Evolutionary conservation across 2,113 vertebrate genomes (phyloP).

Genomic region (Psittacula cyanocephala): DNA sequence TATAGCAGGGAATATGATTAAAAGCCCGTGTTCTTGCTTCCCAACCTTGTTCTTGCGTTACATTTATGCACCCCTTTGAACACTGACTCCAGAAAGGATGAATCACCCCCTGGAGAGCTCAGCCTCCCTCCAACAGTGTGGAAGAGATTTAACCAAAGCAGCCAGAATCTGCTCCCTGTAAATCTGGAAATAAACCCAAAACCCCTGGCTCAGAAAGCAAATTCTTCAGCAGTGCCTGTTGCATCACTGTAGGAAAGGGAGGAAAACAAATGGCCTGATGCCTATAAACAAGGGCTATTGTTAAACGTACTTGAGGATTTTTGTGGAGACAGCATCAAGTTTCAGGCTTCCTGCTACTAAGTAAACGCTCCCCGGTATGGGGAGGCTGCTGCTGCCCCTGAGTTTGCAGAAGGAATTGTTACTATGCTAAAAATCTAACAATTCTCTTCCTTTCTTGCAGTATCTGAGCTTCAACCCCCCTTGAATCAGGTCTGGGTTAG

Average conservation of each 20-base stretch:
- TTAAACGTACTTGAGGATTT: constrained; percentile 9
- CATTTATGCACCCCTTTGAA: background rate
- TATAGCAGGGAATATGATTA: background rate
- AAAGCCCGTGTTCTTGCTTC: background rate
- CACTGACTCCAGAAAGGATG: background rate
- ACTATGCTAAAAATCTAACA: constrained; percentile 22
- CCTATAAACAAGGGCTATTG: constrained; percentile 15
- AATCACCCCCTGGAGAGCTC: background rate
- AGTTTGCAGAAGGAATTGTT: background rate
- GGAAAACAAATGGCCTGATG: background rate
- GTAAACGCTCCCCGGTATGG: background rate
- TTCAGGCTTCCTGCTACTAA: constrained; percentile 48
- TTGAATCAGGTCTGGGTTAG: background rate
- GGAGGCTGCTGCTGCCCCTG: background rate
- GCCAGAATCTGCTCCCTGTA: background rate
- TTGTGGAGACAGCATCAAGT: constrained; percentile 5
- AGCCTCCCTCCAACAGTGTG: background rate
- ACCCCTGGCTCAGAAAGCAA: background rate
- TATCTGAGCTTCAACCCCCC: constrained; percentile 7
- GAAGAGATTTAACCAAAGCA: background rate
- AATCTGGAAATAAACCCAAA: background rate
- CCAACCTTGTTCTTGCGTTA: background rate
- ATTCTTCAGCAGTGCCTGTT: background rate
- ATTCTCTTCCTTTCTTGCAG: background rate
- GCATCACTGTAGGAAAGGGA: background rate